Base-by-base conservation (phyloP, 2,888 invertebrate species). In the Drymonia ruficornis region DNA sequence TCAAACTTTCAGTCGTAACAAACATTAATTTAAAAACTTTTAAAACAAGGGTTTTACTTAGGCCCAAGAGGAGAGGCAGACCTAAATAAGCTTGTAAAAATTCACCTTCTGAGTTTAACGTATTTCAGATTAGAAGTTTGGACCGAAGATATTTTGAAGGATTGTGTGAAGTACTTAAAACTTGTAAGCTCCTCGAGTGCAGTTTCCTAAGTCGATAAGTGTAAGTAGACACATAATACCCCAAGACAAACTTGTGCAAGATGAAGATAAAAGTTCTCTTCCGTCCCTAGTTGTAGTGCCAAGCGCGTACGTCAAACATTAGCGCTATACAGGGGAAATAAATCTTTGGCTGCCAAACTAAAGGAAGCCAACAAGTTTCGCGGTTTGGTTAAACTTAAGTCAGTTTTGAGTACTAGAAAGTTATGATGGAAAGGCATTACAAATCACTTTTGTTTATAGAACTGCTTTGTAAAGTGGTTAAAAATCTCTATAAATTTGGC, bases 181-280 rank as follows among this genome's bases (percentile, higher is more conserved):
- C n/a, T 45, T 15, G 19, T 42, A 42, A 16, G 45, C 18, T 28
- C 28, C 19, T 45, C 44, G 43, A 57, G 52, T 58, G 55, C 49
- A 55, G 57, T 54, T 63, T 60, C 53, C 47, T 55, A 67, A 60
- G 45, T 45, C 29, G 34, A 45, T 45, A 45, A 45, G 45, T 28
- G 23, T 45, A 45, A 28, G 45, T n/a, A 28, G 6, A 45, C 13
- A 45, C 28, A 45, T 45, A 13, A 45, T 45, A 28, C n/a, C 28
- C 28, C n/a, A 23, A 44, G n/a, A 45, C 28, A 45, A 28, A 28
- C 45, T n/a, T 45, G 23, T 45, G n/a, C 11, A 15, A n/a, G 23
- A 45, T 45, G 19, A 23, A 23, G 44, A 44, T 44, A 44, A 45
- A 45, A 45, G 28, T 46, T 13, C 18, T 38, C 51, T 47, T 49